Base-by-base conservation (phyloP, 2,797 vertebrate genomes). In the Siniperca scherzeri region DNA sequence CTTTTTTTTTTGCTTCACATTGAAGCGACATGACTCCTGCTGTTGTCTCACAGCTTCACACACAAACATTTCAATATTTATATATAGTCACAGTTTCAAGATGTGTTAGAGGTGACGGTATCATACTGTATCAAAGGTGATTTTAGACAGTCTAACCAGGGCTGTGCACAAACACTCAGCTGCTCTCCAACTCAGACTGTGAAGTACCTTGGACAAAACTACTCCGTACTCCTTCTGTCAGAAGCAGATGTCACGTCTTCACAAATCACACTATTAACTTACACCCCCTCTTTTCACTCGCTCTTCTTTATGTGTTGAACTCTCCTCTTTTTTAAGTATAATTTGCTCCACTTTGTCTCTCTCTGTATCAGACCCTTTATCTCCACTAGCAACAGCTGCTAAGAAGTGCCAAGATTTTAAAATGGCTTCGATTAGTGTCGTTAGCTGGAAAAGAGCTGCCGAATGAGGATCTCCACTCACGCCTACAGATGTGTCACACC, bases 241-340 rank as follows among this genome's bases (percentile, higher is more conserved):
- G n/a, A 53, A 80, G 82, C 81, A 81, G 60, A 82, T 81, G 70
- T 82, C 72, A 86, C 25, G 1, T 83, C 38, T 70, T 38, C 60
- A 52, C 33, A 67, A 87, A 89, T 78, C 52, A 67, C 74, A 21
- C 65, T 55, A 68, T 85, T 81, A 81, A 67, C 72, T 64, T 53
- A n/a, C 10, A 44, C 42, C 44, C 10, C 21, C 9, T 50, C 30
- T 30, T 3, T 14, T 76, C 61, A 14, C 72, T 38, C 36, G 8
- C 22, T 67, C 53, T 12, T 68, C 59, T 78, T 72, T 52, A 30
- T 64, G 17, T 65, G 61, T 66, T 55, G 22, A 64, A 42, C 44
- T 65, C 30, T 50, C 25, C 5, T 1, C 21, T 11, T 59, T 60
- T 65, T 53, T 2, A 57, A 66, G 72, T 52, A 42, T 79, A 52